phyloP scores from a whole-genome alignment of 2,888 invertebrate genomes.

The Erpobdella octoculata region DNA sequence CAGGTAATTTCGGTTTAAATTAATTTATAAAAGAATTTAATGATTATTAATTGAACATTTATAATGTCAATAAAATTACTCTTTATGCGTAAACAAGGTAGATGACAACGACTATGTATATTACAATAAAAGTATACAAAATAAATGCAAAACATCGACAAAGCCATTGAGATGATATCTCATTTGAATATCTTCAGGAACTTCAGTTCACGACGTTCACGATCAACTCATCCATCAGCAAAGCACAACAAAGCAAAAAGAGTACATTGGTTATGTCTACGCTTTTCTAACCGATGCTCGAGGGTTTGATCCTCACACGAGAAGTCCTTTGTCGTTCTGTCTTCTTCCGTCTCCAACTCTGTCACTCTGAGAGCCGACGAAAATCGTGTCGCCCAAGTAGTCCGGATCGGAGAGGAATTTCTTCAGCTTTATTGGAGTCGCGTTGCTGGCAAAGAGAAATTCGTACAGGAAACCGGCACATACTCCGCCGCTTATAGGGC shows the following conservation, averaged over 20 bases:
- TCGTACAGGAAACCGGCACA: constrained; percentile 46
- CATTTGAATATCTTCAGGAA: too few relatives aligned
- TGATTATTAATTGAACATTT: too few relatives aligned
- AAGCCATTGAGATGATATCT: too few relatives aligned
- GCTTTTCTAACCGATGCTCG: neutral
- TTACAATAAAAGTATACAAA: too few relatives aligned
- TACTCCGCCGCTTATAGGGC: constrained; percentile 43
- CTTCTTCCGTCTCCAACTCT: too few relatives aligned
- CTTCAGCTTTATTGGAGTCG: constrained; percentile 40
- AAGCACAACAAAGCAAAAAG: too few relatives aligned
- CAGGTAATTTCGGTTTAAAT: too few relatives aligned
- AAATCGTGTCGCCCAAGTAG: constrained; percentile 2
- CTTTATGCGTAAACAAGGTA: too few relatives aligned
- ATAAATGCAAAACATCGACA: too few relatives aligned
- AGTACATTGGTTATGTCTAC: neutral
- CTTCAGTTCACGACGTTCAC: neutral
- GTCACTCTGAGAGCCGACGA: neutral
- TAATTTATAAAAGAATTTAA: too few relatives aligned
- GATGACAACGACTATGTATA: too few relatives aligned
- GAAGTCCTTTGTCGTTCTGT: neutral
- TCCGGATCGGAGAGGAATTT: constrained; percentile 26
- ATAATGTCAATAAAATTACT: too few relatives aligned
- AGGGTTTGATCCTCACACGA: neutral
- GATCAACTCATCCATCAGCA: neutral
- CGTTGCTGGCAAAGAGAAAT: constrained; percentile 43